Base-by-base conservation (phyloP, 2,888 invertebrate genomes). In the Acanthacorydalis orientalis region DNA sequence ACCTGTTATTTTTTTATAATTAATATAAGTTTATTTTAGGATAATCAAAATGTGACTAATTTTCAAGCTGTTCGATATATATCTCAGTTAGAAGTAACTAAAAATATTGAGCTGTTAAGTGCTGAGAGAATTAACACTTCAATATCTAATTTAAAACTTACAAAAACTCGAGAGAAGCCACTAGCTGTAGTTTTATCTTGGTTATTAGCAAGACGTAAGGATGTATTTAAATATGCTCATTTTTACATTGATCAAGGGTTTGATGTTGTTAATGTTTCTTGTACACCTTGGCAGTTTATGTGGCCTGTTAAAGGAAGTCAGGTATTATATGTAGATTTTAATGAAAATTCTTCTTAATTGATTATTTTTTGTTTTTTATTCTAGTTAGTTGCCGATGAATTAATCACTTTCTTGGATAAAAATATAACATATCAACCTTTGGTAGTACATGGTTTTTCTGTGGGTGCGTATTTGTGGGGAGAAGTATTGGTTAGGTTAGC, bases 391-490 rank as follows among this genome's bases (percentile, higher is more conserved):
- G 71, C 73, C 3, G 59, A 59, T n/a, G 66, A 70, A 48, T 55
- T 75, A 16, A 54, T 74, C 12, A 59, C 65, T n/a, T 70, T 73
- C 51, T 56, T 75, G 47, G 57, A 63, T 15, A 57, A 63, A 15
- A 64, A 68, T 47, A 59, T 60, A 7, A 56, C 59, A 40, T 69
- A 70, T 51, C 61, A 68, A 33, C 68, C 70, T 32, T 58, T 75
- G 34, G 55, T 77, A 42, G 57, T 75, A 10, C 77, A 77, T 56
- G 75, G 74, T 7, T 75, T 77, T 55, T 76, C 75, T 7, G 74
- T 76, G 1, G 76, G 74, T 6, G 75, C 69, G 8, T 77, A 76
- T 51, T 58, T 75, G 53, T 75, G 70, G 64, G 74, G 74, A 4
- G 77, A 77, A 57, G 60, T 68, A 10, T 58, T 75, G 46, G 64